phyloP scores from a whole-genome alignment of 2,888 invertebrate genomes.

The Melikaiella ostensackeni region DNA sequence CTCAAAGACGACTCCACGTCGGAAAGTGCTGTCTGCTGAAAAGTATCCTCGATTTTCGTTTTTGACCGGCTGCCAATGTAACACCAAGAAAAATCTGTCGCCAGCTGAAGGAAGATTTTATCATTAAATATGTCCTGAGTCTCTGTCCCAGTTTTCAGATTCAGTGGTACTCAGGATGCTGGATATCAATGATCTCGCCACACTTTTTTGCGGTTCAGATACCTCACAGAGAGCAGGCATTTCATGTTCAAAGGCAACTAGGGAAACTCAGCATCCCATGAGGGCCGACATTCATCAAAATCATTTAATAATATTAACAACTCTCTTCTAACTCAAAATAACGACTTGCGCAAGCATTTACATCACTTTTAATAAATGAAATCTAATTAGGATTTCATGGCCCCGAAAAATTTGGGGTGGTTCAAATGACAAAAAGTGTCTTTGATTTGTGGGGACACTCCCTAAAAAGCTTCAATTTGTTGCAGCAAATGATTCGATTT shows the following conservation, averaged over 20 bases:
- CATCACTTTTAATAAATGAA: too few relatives aligned
- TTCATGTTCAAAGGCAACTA: neutral
- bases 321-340: neutral
- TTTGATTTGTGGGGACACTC: too few relatives aligned
- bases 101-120: slow-evolving; percentile 46
- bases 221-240: neutral
- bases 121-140: slow-evolving; percentile 25
- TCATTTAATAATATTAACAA: neutral
- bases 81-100: slow-evolving; percentile 49
- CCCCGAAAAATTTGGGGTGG: too few relatives aligned
- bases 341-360: too few relatives aligned
- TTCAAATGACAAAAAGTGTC: too few relatives aligned
- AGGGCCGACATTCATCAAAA: neutral
- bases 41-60: slow-evolving; percentile 9
- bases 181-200: slow-evolving; percentile 56
- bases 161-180: slow-evolving; percentile 47
- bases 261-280: too few relatives aligned
- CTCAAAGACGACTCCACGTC: slow-evolving; percentile 1
- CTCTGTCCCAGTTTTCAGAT: slow-evolving; percentile 54
- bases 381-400: too few relatives aligned
- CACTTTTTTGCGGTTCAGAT: slow-evolving; percentile 38
- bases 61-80: slow-evolving; percentile 17
- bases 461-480: too few relatives aligned
- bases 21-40: slow-evolving; percentile 12
- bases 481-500: too few relatives aligned